Evolutionary conservation across 2,888 invertebrate genomes (phyloP).

Genomic region (Ormyrus rosae): DNA sequence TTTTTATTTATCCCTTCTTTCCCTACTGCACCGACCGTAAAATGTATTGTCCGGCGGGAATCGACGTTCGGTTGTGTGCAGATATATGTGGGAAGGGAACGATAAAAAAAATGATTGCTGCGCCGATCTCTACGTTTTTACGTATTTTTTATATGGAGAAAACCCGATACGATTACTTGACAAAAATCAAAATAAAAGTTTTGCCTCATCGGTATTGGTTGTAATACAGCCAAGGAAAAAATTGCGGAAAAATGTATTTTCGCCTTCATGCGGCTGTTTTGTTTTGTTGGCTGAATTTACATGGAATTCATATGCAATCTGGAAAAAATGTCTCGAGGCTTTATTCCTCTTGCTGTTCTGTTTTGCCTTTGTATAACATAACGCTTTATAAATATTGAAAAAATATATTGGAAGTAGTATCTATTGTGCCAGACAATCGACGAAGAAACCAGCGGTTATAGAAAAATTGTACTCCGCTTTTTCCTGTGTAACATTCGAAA

Average conservation of each 20-base stretch:
- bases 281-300: conserved; percentile 16
- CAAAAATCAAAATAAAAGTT: conserved; percentile 22
- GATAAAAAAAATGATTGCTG: conserved; percentile 7
- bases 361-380: neutral
- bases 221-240: conserved; percentile 14
- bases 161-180: conserved; percentile 35
- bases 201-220: neutral
- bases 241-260: conserved; percentile 6
- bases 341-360: neutral
- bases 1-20: conserved; percentile 41
- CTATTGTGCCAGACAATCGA: no score
- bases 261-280: neutral
- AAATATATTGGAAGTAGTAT: neutral
- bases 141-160: neutral
- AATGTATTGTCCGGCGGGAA: conserved; percentile 29
- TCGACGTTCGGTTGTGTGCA: conserved; percentile 4
- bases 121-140: neutral
- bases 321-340: neutral
- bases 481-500: no score
- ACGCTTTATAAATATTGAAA: conserved; percentile 8
- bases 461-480: no score
- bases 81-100: neutral
- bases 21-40: conserved; percentile 32
- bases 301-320: conserved; percentile 14
- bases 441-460: no score